Base-by-base conservation (phyloP, 2,797 vertebrate genomes). In the Gila robusta region DNA sequence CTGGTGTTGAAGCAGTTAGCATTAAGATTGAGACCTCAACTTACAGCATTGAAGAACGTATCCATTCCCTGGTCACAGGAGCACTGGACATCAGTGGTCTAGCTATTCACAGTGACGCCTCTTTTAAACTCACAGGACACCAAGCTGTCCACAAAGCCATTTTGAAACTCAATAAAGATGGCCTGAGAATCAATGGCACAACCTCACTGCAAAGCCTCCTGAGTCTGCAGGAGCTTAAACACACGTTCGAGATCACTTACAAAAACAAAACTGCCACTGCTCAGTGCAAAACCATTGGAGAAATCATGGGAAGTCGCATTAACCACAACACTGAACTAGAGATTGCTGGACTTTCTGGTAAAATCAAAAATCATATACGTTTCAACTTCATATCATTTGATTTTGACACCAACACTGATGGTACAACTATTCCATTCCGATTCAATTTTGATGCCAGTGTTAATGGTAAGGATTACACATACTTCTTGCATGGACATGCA, bases 211-310 rank as follows among this genome's bases (percentile, higher is more conserved):
- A 96, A 72, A 95, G 94, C 86, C 95, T 94, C 1, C 44, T 99
- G 72, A 91, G 92, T 54, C 74, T 98, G 59, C 91, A 96, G 49
- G 96, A 98, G 90, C 90, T 99, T 91, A 97, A 94, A 76, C 97
- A 98, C 88, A 92, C 88, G 77, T 99, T 98, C 88, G 91, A 95
- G 84, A 81, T 98, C 21, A 93, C 88, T 3, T 97, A 95, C 56
- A 93, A 94, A 80, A 95, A 96, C 84, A 82, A 96, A 91, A 89
- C 89, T 1, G 95, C 94, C 73, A 96, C 92, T 52, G 92, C 94
- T 71, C 97, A 97, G 90, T 96, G 95, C 88, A 96, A 96, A 90
- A 98, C 97, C 0, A 90, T 91, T 19, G 97, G 96, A 85, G 97
- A 95, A 47, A 11, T 97, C 79, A 91, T 94, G 85, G 97, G 95